Base-by-base conservation (phyloP, 2,797 vertebrate genomes). In the Oreochromis grahami region DNA sequence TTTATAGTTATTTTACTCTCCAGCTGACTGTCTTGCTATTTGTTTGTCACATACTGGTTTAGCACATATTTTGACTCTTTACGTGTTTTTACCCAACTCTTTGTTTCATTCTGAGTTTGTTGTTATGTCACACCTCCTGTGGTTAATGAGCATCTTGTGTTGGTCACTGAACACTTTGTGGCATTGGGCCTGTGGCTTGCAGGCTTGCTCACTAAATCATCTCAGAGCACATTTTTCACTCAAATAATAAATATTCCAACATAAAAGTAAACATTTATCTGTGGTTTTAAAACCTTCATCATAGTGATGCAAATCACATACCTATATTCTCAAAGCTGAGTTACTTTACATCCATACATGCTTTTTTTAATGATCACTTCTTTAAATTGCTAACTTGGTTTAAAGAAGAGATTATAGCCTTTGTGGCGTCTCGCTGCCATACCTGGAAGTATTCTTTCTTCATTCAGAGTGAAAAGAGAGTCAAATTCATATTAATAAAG, bases 401-500 rank as follows among this genome's bases (percentile, higher is more conserved):
- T 81, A 56, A 56, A 85, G 80, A 79, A 76, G 52, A 65, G 65
- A 87, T 87, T 82, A 83, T 34, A 86, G 85, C 65, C 83, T 83
- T 36, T 52, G 65, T 78, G 84, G 87, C 83, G 83, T 77, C 85
- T 34, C 8, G 14, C 10, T 43, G 51, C 84, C 78, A 43, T 84
- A 77, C 41, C 17, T 83, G 55, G 83, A 72, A 76, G 65, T 85
- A 78, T 89, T 91, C 52, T 58, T 48, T 91, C 87, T 88, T 90
- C 60, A 83, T 93, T 88, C 63, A 78, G 52, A 38, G 50, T 58
- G 21, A 84, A 13, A 41, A 78, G 24, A 55, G 78, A 89, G 79
- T 89, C 56, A 50, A 56, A 88, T 86, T 89, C 50, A 80, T 89
- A 88, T 91, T 91, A 74, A 87, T 90, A 38, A 55, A 60, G 80